phyloP scores from a whole-genome alignment of 2,888 invertebrate species.

The Petrolisthes cinctipes region DNA sequence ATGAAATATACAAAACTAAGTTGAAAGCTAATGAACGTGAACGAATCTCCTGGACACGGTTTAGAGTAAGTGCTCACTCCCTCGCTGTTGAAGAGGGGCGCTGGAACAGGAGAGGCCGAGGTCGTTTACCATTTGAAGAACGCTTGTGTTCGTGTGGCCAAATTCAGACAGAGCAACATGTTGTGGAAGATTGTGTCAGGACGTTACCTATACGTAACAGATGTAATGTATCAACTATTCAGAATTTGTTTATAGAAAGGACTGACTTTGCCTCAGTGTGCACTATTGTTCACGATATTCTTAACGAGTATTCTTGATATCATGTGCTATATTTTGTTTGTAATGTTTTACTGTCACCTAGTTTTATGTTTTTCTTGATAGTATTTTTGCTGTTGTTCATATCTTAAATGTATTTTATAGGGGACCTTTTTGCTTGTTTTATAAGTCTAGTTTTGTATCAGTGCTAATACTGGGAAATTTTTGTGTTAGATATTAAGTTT shows the following conservation, averaged over 20 bases:
- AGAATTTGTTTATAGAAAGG: background rate
- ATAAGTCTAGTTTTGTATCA: no score
- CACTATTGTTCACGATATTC: background rate
- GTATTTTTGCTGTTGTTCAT: no score
- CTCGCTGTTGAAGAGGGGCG: slow-evolving; percentile 12
- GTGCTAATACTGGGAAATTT: no score
- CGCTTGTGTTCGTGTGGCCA: slow-evolving; percentile 1
- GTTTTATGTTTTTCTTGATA: no score
- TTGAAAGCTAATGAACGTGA: slow-evolving; percentile 8
- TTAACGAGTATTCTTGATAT: background rate
- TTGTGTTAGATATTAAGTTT: no score
- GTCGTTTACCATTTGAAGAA: slow-evolving; percentile 4
- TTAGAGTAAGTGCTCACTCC: background rate
- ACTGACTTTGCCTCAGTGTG: slow-evolving; percentile 10
- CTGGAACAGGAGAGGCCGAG: slow-evolving; percentile 17
- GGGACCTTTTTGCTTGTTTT: no score
- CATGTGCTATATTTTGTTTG: background rate
- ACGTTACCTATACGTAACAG: background rate
- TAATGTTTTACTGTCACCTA: background rate
- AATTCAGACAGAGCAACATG: background rate
- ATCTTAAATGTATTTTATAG: no score
- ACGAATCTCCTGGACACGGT: slow-evolving; percentile 14
- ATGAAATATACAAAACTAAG: slow-evolving; percentile 11
- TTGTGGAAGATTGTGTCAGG: background rate
- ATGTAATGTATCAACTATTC: background rate